Conservation (phyloP, 2,113 vertebrate species). For the Silurus meridionalis region DNA sequence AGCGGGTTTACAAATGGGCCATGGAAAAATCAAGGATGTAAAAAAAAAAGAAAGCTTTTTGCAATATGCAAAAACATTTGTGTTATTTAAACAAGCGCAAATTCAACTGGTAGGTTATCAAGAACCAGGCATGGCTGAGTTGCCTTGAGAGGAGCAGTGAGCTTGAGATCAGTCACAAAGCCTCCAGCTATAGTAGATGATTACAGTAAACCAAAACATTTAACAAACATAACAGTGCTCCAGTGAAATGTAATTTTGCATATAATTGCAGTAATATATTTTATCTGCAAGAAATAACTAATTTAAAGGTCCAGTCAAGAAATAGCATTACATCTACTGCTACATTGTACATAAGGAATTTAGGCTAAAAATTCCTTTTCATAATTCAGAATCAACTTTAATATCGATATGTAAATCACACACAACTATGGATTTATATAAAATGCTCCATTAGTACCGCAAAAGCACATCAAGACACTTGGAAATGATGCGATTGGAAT, state of each 20-base stretch:
- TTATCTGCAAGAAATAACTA: not conserved
- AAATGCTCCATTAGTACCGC: not conserved
- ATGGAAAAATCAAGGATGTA: not conserved
- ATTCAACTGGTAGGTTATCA: not conserved
- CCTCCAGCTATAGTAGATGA: not conserved
- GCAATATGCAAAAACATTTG: not conserved
- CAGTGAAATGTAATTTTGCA: not conserved
- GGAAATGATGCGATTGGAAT: not conserved
- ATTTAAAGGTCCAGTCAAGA: too few relatives aligned
- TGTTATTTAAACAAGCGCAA: constrained; percentile 8
- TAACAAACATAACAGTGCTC: not conserved
- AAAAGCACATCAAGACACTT: not conserved
- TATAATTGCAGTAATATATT: not conserved
- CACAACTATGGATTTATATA: not conserved
- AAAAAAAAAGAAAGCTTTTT: not conserved
- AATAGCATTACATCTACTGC: not conserved
- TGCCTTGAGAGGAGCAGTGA: not conserved
- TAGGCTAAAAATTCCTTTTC: not conserved
- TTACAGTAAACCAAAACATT: not conserved
- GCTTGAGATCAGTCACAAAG: not conserved
- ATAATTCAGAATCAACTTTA: not conserved
- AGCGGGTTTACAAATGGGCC: not conserved
- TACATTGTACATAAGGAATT: not conserved
- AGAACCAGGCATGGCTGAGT: not conserved
- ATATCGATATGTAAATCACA: not conserved